Percentiles rank a stretch among this genome's conserved stretches.
These are phyloP conservation scores for Chrysemys picta DNA, from an alignment of 2,113 vertebrate genomes.

Conservation along the genomic window DNA sequence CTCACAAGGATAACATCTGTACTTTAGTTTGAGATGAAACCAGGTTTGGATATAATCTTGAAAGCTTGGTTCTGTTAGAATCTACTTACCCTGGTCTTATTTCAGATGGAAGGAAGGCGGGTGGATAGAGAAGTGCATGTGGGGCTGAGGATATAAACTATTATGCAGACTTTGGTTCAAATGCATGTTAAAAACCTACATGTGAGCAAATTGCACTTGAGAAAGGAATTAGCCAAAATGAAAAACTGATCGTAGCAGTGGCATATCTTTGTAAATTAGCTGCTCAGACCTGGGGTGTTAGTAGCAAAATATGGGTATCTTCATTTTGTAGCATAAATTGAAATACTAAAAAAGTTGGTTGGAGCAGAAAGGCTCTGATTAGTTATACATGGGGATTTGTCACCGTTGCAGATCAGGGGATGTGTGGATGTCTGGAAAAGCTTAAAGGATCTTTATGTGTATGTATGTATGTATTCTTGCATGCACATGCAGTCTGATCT, in stretches of 20 bases:
- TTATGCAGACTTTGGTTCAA: slow-evolving; percentile 54
- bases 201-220: slow-evolving; percentile 7
- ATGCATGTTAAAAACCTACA: slow-evolving; percentile 8
- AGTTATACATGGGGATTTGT: slow-evolving; percentile 62
- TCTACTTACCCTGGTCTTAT: neutral
- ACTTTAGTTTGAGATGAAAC: slow-evolving; percentile 58
- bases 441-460: slow-evolving; percentile 17
- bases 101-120: slow-evolving; percentile 22
- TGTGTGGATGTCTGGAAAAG: neutral
- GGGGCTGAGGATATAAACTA: neutral
- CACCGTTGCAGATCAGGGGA: slow-evolving; percentile 16
- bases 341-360: neutral
- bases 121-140: neutral
- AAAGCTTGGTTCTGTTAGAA: slow-evolving; percentile 35
- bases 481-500: neutral
- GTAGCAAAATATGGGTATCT: slow-evolving; percentile 37
- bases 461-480: slow-evolving; percentile 24
- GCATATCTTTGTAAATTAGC: neutral
- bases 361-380: slow-evolving; percentile 64
- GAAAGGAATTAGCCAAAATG: neutral
- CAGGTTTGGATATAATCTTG: slow-evolving; percentile 42
- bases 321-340: neutral
- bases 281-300: neutral
- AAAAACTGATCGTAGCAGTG: slow-evolving; percentile 3
- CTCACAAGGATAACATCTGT: slow-evolving; percentile 67